Conservation (phyloP, 2,113 vertebrate species). For the Suncus etruscus region DNA sequence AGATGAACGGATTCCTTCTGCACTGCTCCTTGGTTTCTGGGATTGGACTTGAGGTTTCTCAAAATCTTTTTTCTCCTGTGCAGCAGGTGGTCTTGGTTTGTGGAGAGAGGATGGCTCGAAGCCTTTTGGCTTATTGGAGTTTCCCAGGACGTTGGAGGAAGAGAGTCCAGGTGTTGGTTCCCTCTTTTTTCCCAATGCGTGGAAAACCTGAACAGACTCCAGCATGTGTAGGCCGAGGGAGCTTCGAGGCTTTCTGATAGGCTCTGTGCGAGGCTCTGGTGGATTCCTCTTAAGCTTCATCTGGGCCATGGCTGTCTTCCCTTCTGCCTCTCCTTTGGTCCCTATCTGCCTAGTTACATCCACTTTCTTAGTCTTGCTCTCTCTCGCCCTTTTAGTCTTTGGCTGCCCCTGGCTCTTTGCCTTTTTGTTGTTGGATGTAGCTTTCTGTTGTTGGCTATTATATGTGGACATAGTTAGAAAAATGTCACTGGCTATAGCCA, state of each 20-base stretch:
- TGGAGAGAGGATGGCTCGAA: neutral
- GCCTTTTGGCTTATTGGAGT: neutral
- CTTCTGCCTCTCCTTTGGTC: slow-evolving; percentile 27
- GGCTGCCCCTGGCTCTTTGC: neutral
- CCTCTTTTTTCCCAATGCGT: slow-evolving; percentile 59
- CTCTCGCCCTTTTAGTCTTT: neutral
- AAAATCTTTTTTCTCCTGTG: neutral
- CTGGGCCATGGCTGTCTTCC: slow-evolving; percentile 35
- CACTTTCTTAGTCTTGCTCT: slow-evolving; percentile 2
- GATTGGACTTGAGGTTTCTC: slow-evolving; percentile 16
- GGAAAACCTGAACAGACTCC: slow-evolving; percentile 71
- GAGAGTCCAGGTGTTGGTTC: neutral
- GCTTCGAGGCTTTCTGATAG: slow-evolving; percentile 59
- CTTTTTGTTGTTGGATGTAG: neutral
- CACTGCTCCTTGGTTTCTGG: neutral
- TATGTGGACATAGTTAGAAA: neutral
- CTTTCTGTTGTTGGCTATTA: neutral
- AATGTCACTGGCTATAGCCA: neutral
- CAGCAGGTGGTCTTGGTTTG: neutral
- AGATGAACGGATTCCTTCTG: neutral
- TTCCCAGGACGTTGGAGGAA: neutral
- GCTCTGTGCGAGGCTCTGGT: slow-evolving; percentile 41
- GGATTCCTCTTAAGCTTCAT: slow-evolving; percentile 6
- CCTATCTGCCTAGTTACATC: neutral
- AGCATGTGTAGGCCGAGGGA: slow-evolving; percentile 59